Conservation (phyloP, 2,888 invertebrate species). For the Cylloceria caligata region DNA sequence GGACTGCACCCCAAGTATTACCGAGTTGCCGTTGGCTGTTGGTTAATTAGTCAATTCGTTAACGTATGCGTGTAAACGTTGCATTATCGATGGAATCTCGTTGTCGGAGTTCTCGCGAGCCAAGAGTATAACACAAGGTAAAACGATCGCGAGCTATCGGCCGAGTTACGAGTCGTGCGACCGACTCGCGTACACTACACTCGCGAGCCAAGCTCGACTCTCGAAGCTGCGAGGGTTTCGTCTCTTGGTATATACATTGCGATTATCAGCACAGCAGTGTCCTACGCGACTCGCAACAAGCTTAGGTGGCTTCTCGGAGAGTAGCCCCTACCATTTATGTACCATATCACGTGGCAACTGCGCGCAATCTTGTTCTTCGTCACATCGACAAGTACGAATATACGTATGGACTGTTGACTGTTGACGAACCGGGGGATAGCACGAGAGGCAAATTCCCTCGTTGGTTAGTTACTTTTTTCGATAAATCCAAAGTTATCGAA, state of each 20-base stretch:
- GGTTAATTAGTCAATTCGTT: too few relatives aligned
- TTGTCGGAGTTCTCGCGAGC: not conserved
- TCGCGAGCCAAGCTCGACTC: not conserved
- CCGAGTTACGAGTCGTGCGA: not conserved
- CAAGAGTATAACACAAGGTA: not conserved
- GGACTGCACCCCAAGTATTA: too few relatives aligned
- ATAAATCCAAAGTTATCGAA: not conserved
- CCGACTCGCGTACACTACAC: not conserved
- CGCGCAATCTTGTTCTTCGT: constrained; percentile 66
- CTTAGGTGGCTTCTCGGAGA: constrained; percentile 1
- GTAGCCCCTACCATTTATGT: not conserved
- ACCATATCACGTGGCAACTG: constrained; percentile 76
- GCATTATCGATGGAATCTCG: not conserved
- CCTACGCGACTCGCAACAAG: not conserved
- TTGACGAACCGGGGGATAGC: not conserved
- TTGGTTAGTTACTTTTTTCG: not conserved
- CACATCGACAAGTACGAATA: constrained; percentile 6
- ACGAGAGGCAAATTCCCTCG: not conserved
- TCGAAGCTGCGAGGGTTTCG: not conserved
- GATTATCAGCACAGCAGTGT: not conserved
- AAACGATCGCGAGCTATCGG: not conserved
- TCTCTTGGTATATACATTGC: not conserved
- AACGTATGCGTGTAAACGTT: too few relatives aligned
- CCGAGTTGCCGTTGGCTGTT: too few relatives aligned
- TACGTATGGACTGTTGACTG: not conserved